A percentile compares a stretch with the other conserved stretches of the same genome.
Evolutionary conservation across 2,888 invertebrate species (phyloP).

Genomic region (Zygaena filipendulae): DNA sequence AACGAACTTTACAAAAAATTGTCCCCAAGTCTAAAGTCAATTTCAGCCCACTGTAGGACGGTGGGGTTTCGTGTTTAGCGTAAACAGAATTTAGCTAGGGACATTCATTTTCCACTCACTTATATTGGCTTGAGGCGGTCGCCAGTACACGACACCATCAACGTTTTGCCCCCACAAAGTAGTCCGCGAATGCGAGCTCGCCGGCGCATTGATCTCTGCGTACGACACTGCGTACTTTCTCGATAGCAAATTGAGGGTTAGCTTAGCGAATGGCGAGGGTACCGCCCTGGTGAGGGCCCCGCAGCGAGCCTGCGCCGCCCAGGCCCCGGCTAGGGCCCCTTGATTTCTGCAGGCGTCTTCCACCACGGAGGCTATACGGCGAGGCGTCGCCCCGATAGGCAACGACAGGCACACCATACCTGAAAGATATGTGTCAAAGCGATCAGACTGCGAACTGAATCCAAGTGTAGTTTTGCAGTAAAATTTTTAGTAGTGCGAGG

Average conservation of each 20-base stretch:
- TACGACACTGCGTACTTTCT: slow-evolving; percentile 74
- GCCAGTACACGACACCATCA: slow-evolving; percentile 74
- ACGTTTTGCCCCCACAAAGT: slow-evolving; percentile 75
- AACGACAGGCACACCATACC: slow-evolving; percentile 76
- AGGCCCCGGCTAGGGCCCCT: slow-evolving; percentile 60
- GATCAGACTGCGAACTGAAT: too few relatives aligned
- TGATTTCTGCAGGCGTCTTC: slow-evolving; percentile 46
- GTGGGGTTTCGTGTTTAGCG: too few relatives aligned
- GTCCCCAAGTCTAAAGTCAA: too few relatives aligned
- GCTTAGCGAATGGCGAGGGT: slow-evolving; percentile 61
- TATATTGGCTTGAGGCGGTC: slow-evolving; percentile 81
- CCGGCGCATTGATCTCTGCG: slow-evolving; percentile 65
- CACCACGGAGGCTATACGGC: slow-evolving; percentile 41
- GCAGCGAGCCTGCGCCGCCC: slow-evolving; percentile 54
- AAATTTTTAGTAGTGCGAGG: too few relatives aligned
- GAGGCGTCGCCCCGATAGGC: slow-evolving; percentile 61
- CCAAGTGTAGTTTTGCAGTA: too few relatives aligned
- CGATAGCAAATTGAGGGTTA: slow-evolving; percentile 72
- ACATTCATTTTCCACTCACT: too few relatives aligned
- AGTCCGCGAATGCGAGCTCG: slow-evolving; percentile 42
- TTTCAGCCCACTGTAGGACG: too few relatives aligned
- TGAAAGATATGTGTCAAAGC: slow-evolving; percentile 33
- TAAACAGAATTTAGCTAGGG: too few relatives aligned
- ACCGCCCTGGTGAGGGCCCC: slow-evolving; percentile 72
- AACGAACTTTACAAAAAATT: too few relatives aligned